Evolutionary conservation across 2,113 vertebrate species (phyloP), one percentile per base, ranked within the genome.

Genomic region (Agelaius phoeniceus): DNA sequence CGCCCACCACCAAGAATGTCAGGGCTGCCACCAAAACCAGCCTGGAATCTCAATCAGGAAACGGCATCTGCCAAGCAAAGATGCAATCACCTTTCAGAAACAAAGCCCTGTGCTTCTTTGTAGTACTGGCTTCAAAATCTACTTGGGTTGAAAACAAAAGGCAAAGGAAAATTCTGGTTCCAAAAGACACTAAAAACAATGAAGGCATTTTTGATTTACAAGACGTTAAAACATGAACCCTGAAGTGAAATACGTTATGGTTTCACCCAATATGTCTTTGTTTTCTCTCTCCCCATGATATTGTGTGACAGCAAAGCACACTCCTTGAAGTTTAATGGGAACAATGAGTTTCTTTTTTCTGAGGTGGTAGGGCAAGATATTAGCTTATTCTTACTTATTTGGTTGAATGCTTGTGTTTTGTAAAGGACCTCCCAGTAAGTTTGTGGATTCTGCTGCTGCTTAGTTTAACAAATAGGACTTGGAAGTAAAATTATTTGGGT

Each of bases 251-350:
- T 76, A 73, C 1, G 2, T 13, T 33, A 14, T 55, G 26, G 20
- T 88, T 90, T 59, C 76, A 9, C 41, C 66, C 66, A 65, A 8
- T 18, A 41, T 35, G 74, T 35, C 59, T 93, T 93, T 93, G 66
- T 94, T 91, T 93, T 73, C 55, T 57, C 62, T 85, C 43, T 85
- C 71, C 37, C 41, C 26, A 7, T 23, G 62, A 69, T 61, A 57
- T 8, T 57, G 78, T 17, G 1, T 73, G 77, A 87, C 22, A 76
- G 37, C 1, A 4, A 83, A 87, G 8, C 37, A 44, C 7, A 18
- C 8, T 87, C n/a, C 35, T 76, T 73, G 26, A 62, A 35, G n/a
- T 85, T 85, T 85, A 93, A 90, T 69, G 46, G 27, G 92, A 97
- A 90, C 75, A 87, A 61, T 62, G 26, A 90, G 75, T 87, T 86